A percentile compares a stretch with the other conserved stretches of the same genome.
phyloP scores from a whole-genome alignment of 37 sponge, comb jelly and placozoan genomes.

The Lycopodina hypogea region DNA sequence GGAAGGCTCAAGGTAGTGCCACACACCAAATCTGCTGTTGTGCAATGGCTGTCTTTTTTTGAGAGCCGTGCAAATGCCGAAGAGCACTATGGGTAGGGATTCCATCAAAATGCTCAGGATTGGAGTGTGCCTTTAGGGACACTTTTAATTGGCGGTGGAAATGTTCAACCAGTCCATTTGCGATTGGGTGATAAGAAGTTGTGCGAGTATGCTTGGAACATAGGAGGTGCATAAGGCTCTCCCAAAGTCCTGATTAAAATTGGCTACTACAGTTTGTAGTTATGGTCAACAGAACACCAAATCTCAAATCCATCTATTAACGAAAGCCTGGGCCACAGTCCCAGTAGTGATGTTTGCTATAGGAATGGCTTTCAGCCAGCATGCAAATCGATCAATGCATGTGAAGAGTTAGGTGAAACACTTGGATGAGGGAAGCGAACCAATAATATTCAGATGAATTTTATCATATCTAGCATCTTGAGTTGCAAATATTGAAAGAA shows the following conservation, averaged over 20 bases:
- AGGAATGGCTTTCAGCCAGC: conserved; percentile 60
- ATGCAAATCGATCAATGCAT: conserved; percentile 40
- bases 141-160: conserved; percentile 68
- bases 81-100: conserved; percentile 50
- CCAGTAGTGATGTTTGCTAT: conserved; percentile 53
- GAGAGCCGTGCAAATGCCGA: conserved; percentile 63
- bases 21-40: conserved; percentile 68
- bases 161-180: conserved; percentile 62
- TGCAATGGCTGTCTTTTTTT: conserved; percentile 56
- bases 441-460: conserved; percentile 61
- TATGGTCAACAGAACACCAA: conserved; percentile 57
- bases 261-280: conserved; percentile 56
- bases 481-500: conserved; percentile 35
- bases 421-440: conserved; percentile 57
- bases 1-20: conserved; percentile 73
- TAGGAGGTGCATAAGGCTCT: conserved; percentile 27
- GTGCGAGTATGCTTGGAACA: conserved; percentile 44
- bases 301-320: conserved; percentile 49
- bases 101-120: conserved; percentile 54
- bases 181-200: conserved; percentile 60
- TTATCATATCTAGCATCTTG: conserved; percentile 47
- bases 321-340: conserved; percentile 51
- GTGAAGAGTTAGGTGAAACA: conserved; percentile 59
- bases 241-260: conserved; percentile 53
- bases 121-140: conserved; percentile 36